phyloP scores from a whole-genome alignment of 2,888 invertebrate genomes.

The Dryadula phaetusa region DNA sequence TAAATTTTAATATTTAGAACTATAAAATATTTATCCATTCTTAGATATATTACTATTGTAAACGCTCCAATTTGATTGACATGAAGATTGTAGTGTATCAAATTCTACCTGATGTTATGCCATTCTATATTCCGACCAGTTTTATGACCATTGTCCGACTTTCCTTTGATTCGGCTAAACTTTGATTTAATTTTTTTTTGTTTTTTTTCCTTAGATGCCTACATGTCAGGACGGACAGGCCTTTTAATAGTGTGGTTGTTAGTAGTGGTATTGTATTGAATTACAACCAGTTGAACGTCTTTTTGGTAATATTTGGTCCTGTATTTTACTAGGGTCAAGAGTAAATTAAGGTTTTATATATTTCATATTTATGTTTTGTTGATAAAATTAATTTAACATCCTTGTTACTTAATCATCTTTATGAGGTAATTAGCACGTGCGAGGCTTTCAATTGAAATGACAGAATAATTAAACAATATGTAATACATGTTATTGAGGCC shows the following conservation, averaged over 20 bases:
- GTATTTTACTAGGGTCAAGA: conserved; percentile 44
- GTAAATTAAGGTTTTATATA: conserved; percentile 12
- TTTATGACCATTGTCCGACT: conserved; percentile 82
- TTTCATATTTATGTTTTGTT: not conserved
- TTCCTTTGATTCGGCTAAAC: conserved; percentile 74
- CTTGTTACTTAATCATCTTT: not conserved
- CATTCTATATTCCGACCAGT: conserved; percentile 63
- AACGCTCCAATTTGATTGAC: conserved; percentile 57
- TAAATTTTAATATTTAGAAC: not conserved
- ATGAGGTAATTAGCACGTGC: too few species aligned
- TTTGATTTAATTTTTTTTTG: conserved; percentile 58
- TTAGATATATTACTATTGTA: conserved; percentile 8
- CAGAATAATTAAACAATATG: too few species aligned
- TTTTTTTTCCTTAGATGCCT: conserved; percentile 50
- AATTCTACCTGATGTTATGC: conserved; percentile 76
- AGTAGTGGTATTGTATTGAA: conserved; percentile 63
- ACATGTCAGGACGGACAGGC: conserved; percentile 66
- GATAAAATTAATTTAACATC: not conserved
- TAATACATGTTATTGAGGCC: too few species aligned
- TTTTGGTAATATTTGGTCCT: conserved; percentile 54
- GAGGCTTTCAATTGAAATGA: too few species aligned
- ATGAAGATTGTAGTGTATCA: conserved; percentile 70
- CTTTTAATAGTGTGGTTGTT: conserved; percentile 60
- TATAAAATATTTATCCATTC: conserved; percentile 5
- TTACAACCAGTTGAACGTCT: conserved; percentile 59